Percentiles rank a stretch among this genome's conserved stretches.
These are phyloP conservation scores for Pheosia tremula DNA, from an alignment of 2,888 invertebrate genomes.

Conservation along the genomic window DNA sequence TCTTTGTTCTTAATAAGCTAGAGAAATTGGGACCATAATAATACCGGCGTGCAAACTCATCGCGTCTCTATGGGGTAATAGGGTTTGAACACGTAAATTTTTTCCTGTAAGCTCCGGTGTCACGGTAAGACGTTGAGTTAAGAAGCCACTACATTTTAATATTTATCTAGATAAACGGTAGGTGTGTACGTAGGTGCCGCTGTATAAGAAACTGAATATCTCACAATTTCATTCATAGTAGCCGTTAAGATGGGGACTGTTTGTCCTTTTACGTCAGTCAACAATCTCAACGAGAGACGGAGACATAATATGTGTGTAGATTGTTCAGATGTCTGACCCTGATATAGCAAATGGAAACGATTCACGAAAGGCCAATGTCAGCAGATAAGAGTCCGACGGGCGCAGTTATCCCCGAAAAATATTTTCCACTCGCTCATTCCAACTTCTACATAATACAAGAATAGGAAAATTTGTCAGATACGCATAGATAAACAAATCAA, in stretches of 20 bases:
- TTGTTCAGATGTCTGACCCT: constrained; percentile 28
- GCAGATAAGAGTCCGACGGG: constrained; percentile 7
- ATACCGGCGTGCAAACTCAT: too few species aligned
- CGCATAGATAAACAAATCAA: too few species aligned
- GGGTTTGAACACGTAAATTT: constrained; percentile 13
- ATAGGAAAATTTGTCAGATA: too few species aligned
- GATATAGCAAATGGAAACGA: constrained; percentile 33
- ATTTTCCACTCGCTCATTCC: background rate
- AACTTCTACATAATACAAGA: background rate
- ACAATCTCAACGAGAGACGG: constrained; percentile 8
- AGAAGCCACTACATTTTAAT: constrained; percentile 23
- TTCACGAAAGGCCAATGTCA: constrained; percentile 26
- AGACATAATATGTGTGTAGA: constrained; percentile 14
- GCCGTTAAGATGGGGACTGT: background rate
- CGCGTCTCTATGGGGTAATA: constrained; percentile 10
- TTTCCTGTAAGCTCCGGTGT: constrained; percentile 11
- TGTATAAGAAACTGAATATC: too few species aligned
- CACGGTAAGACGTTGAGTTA: constrained; percentile 18
- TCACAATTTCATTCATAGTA: background rate
- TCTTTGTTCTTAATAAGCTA: too few species aligned
- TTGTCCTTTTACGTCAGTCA: constrained; percentile 15
- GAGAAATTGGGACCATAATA: too few species aligned
- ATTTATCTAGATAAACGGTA: background rate
- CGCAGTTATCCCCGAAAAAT: background rate
- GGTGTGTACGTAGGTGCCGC: too few species aligned